Evolutionary conservation across 1,140 invertebrate genomes (phyloP), one percentile per base, ranked within the genome.

Genomic region (Megalonaias nervosa): DNA sequence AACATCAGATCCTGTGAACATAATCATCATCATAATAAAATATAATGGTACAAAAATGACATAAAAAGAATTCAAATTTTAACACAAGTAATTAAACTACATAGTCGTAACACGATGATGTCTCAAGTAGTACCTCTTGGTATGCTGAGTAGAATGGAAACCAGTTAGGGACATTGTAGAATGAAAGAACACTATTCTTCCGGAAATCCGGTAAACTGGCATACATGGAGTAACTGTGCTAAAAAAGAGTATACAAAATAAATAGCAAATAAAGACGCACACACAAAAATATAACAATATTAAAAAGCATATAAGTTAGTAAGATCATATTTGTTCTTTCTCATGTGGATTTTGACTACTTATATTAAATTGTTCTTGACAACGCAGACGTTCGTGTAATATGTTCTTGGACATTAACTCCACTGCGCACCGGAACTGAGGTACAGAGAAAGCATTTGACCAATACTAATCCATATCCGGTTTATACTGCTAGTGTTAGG

Each of bases 141-240:
- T 90, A 91, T 12, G 89, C 89, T 4, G 90, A 89, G 75, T 91
- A 86, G 55, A 88, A 87, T 15, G 91, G 90, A 73, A 91, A 91
- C 73, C 88, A 85, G 61, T 90, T 87, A 16, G 91, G 91, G 26
- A 84, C 82, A 55, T 87, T 82, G 38, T 81, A 84, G 59, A 85
- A 87, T 38, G 84, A 81, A 48, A 84, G 82, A 62, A 89, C 81
- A 9, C 75, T 74, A 66, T 84, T 80, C 19, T 78, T 74, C 71
- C 88, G 71, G 72, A 89, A 90, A 31, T 85, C 80, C 3, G 89
- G 88, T 31, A 90, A 59, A 21, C 67, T 23, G 19, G 84, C 83
- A 38, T 74, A 82, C 69, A 85, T 75, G 26, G 75, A 78, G 71
- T 74, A 81, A 66, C 75, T 85, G 23, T 82, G 77, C 81, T 86